Evolutionary conservation across 2,797 vertebrate genomes (phyloP), one percentile per base, ranked within the genome.

Genomic region (Poecilia wingei): DNA sequence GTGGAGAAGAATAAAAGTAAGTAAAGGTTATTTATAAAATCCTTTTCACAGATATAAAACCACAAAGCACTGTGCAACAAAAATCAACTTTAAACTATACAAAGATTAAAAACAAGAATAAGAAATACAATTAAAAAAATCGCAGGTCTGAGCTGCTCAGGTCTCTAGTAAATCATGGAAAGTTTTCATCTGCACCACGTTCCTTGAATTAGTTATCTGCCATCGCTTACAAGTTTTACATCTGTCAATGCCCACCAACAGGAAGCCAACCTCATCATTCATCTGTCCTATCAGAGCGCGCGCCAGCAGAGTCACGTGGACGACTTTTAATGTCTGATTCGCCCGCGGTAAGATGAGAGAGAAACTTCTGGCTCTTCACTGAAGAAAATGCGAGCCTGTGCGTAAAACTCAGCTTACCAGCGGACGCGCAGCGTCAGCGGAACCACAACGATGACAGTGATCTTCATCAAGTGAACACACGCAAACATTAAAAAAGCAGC

Each of bases 331-430:
- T 28, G 80, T 31, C 89, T 84, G 90, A 96, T 95, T 96, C 95
- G 96, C 90, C 59, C 93, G 92, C 92, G 93, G 94, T 49, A 28
- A 89, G 91, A 94, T 94, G 89, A 96, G 91, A 95, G 92, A 51
- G 72, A 84, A 93, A 92, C 87, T 89, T 85, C 12, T 78, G 86
- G 89, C 93, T 92, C 92, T 94, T 94, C 77, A 90, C 91, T 88
- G 92, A 86, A 81, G 79, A 80, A 84, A 85, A 91, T 83, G 84
- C 77, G 79, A 79, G 84, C 76, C 83, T 72, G 79, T 87, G 86
- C 87, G 93, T 89, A 92, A 93, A 92, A 86, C 3, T 51, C 41
- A 28, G 82, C 85, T 77, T 68, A 78, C 25, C 79, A 82, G 75
- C 81, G 66, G 77, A 79, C 68, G 75, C 83, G 79, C 86, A 86